Evolutionary conservation across 2,888 invertebrate genomes (phyloP), one percentile per base, ranked within the genome.

Genomic region (Sisyra nigra): DNA sequence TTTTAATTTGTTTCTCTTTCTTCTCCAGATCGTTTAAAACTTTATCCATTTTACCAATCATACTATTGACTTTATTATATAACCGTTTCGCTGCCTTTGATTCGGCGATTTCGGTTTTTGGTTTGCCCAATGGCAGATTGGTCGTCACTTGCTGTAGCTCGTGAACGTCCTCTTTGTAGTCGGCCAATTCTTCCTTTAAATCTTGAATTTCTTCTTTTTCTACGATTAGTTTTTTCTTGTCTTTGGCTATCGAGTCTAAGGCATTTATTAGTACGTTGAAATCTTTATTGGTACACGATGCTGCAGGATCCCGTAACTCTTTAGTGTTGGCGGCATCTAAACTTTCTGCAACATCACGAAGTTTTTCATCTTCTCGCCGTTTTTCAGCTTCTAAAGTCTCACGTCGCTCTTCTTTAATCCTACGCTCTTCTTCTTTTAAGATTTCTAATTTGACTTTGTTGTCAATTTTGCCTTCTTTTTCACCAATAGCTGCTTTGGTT

Each of bases 401-500:
- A 48, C 69, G 67, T 45, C 79, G 72, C 56, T 93, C 93, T 63
- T 88, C 86, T 53, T 76, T 78, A 53, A 96, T 91, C 60, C 71
- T 87, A 46, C 76, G 73, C 56, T 87, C 84, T 65, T 96, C 94
- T 53, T 89, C 78, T 59, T 79, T 82, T 51, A 96, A 81, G 37
- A 91, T 75, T 57, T 93, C 89, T 49, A 88, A 75, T 67, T 91
- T 88, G 53, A 74, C 72, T 65, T 76, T 85, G 59, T 93, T 91
- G 61, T 96, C 94, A 53, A 96, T 69, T 67, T 87, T 87, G 52
- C 96, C 97, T 60, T 93, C 89, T 50, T 87, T 80, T 60, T 97
- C 96, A 40, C 89, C 91, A 59, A 94, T 89, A 33, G 89, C 89
- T 50, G 89, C 88, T 57, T 85, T 85, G 0, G 93, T 89, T 57